Evolutionary conservation across 1,140 invertebrate genomes (phyloP), one percentile per base, ranked within the genome.

Genomic region (Maniola jurtina): DNA sequence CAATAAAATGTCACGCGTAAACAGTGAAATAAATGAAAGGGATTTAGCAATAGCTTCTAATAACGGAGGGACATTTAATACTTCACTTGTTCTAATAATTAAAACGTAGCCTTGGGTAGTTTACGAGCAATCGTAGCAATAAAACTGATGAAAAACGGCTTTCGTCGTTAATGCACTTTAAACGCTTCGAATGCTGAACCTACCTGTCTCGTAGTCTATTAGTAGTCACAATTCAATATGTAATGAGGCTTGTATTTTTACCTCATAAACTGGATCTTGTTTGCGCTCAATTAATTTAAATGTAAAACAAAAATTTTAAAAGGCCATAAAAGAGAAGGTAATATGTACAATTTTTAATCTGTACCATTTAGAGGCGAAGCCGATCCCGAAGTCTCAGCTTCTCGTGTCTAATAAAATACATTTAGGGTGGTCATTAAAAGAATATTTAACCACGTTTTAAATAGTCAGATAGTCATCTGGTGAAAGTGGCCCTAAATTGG

Each of bases 381-480:
- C 58, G 64, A 68, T 59, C 52, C 57, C 59, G 56, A 68, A 68
- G 16, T 76, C 67, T 68, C 69, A 68, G 70, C 75, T 77, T 72
- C 75, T 75, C 75, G 76, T 70, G 73, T 79, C 79, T 71, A 81
- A 86, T 89, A 87, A 88, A 86, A 80, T 84, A 79, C 77, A 77
- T 80, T 79, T 76, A 73, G 77, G 76, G 79, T 80, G 73, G 73
- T 77, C 86, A 83, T 90, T 89, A 90, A 88, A 84, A 88, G 75
- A 79, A 86, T 88, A 86, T 82, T 90, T 90, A 88, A 90, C 88
- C 79, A 77, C 70, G 68, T 86, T 88, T 87, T 87, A 86, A 86
- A 86, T 86, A 87, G 83, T 83, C 78, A 87, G 82, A 89, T 88
- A 88, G 72, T 76, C 76, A 88, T 88, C 85, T 86, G 76, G 83